Base-by-base conservation (phyloP, 2,113 vertebrate species). In the Sylvietta virens region DNA sequence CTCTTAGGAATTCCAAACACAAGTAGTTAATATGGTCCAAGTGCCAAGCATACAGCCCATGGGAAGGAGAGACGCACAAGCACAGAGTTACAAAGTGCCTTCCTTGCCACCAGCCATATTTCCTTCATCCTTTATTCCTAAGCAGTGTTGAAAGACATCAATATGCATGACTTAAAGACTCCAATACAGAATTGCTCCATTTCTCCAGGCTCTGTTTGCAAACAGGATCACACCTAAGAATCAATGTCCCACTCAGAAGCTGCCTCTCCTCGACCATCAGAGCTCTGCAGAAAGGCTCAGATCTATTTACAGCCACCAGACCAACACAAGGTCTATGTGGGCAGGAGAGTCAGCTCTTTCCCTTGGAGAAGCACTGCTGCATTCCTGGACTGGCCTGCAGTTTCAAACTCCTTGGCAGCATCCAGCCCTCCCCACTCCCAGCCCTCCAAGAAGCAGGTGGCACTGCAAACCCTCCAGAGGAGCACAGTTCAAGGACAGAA, bases 251-350 rank as follows among this genome's bases (percentile, higher is more conserved):
- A 3, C 27, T 60, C 7, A 9, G 61, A 37, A 89, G 57, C 30
- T 37, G 62, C 39, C 21, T 57, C 77, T 67, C 39, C 57, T 42
- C 0, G 1, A 53, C 35, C 56, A 37, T 21, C 60, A 23, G 27
- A 80, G 71, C 61, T 81, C 66, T 37, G 47, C 65, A 70, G 69
- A 51, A 53, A 35, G 53, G 19, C 44, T 65, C 26, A 51, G 40
- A 27, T 19, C 45, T 50, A 1, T 37, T 88, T 31, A 26, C 27
- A 28, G 22, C 15, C 61, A 81, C n/a, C 5, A 35, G 47, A 73
- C 19, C 35, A 51, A 80, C 16, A 28, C 1, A 0, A 71, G 17
- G 30, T 76, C 72, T 0, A 0, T 2, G 1, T 3, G 0, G 30
- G 48, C 67, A 83, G 31, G 50, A 67, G 23, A 58, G 26, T 50